Evolutionary conservation across 2,888 invertebrate species (phyloP).

Genomic region (Carpatolechia fugitivella): DNA sequence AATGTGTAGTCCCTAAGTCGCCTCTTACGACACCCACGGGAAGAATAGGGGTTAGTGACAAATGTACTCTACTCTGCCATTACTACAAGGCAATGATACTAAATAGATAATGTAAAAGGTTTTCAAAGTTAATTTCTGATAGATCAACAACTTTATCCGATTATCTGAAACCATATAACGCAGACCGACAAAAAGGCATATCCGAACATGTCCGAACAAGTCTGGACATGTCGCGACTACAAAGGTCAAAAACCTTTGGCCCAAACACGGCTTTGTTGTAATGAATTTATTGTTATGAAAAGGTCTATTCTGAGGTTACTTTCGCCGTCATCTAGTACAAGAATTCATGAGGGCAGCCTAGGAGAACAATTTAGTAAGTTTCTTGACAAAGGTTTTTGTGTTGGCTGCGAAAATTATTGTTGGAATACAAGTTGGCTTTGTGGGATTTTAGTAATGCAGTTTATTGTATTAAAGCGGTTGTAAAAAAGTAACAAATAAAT

Average conservation of each 20-base stretch:
- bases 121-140: no score
- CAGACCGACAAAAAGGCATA: background rate
- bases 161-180: background rate
- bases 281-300: constrained; percentile 58
- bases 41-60: no score
- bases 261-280: constrained; percentile 34
- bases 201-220: background rate
- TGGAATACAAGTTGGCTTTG: background rate
- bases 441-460: background rate
- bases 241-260: background rate
- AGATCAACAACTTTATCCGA: background rate
- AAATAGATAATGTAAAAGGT: no score
- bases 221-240: background rate
- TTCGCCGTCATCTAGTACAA: constrained; percentile 9
- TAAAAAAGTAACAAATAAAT: background rate
- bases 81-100: no score
- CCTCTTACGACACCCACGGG: no score
- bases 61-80: no score
- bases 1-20: no score
- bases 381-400: constrained; percentile 13
- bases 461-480: background rate
- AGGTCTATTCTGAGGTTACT: constrained; percentile 37
- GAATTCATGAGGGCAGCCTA: constrained; percentile 13
- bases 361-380: constrained; percentile 13
- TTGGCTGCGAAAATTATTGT: constrained; percentile 1